Base-by-base conservation (phyloP, 2,888 invertebrate genomes). In the Geophilus truncorum region DNA sequence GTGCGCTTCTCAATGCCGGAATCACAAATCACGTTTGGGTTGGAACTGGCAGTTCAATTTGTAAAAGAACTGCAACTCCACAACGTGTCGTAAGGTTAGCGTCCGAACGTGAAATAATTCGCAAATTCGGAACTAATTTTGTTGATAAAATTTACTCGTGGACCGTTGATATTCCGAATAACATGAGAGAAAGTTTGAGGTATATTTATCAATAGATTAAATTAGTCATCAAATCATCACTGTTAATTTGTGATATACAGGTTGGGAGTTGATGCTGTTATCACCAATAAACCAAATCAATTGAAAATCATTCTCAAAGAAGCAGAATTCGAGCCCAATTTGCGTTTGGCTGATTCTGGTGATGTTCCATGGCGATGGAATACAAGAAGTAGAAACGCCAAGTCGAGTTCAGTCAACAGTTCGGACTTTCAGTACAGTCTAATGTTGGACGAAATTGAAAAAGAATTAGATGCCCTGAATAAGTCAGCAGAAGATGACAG, bases 201-300 rank as follows among this genome's bases (percentile, higher is more conserved):
- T 70, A 1, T 25, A 25, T 28, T 10, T 25, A 15, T 70, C 15
- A 0, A 12, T 23, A 62, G 7, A 12, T 45, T 45, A 25, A 5
- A 70, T 25, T 70, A 25, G 12, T 70, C 28, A 25, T 18, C 18
- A 23, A 70, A 2, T 70, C 5, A 25, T 70, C 25, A 70, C 15
- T 62, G n/a, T 10, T 21, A 62, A 6, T 62, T 23, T 0, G 5
- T 62, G 23, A 62, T 62, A 21, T 62, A 10, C 28, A 70, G 70
- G 28, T 25, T 70, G n/a, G 70, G 70, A 70, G 28, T 70, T 70
- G 70, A 70, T 25, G 70, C 70, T 70, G 70, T 70, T 12, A 70
- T 70, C 28, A 70, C 70, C 15, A 70, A 70, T 28, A 70, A 70
- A 23, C 70, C 70, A 25, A 70, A 70, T 28, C 70, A 70, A 28